Percentiles rank a stretch among this genome's conserved stretches.
phyloP scores from a whole-genome alignment of 1,140 invertebrate genomes.

The Gryon sp. region DNA sequence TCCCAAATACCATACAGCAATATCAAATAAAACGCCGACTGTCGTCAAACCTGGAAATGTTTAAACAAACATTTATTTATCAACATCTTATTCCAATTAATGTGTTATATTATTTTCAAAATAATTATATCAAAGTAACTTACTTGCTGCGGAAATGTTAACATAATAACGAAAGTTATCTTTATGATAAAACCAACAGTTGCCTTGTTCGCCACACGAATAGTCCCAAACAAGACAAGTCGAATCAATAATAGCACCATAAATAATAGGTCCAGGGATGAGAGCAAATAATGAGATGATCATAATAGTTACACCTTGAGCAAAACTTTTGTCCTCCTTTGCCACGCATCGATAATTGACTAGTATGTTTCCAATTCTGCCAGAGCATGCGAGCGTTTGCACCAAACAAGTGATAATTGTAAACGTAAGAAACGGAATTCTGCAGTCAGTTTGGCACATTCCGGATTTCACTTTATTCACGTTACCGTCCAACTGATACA shows the following conservation, averaged over 20 bases:
- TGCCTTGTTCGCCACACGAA: slow-evolving; percentile 82
- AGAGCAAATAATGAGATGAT: slow-evolving; percentile 83
- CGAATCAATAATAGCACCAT: slow-evolving; percentile 83
- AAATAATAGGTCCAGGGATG: slow-evolving; percentile 85
- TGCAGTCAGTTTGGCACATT: slow-evolving; percentile 80
- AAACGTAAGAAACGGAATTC: slow-evolving; percentile 75
- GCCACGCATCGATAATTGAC: slow-evolving; percentile 83
- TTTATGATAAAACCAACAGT: slow-evolving; percentile 84
- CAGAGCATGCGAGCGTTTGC: slow-evolving; percentile 81
- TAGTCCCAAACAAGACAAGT: slow-evolving; percentile 84
- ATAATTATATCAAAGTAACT: slow-evolving; percentile 52
- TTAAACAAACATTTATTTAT: too few relatives aligned
- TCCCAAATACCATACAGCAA: slow-evolving; percentile 81
- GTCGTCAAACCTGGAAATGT: slow-evolving; percentile 78
- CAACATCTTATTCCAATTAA: too few relatives aligned
- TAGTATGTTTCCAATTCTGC: slow-evolving; percentile 82
- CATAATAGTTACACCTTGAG: slow-evolving; percentile 83
- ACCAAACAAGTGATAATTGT: slow-evolving; percentile 78
- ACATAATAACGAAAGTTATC: slow-evolving; percentile 81
- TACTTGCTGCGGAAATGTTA: slow-evolving; percentile 81
- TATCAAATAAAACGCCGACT: slow-evolving; percentile 81
- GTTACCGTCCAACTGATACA: slow-evolving; percentile 16
- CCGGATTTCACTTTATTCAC: slow-evolving; percentile 77
- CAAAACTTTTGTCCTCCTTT: slow-evolving; percentile 83
- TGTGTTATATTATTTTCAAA: background rate